Evolutionary conservation across 1,140 invertebrate species (phyloP), one percentile per base, ranked within the genome.

Genomic region (Drosophila pachea): DNA sequence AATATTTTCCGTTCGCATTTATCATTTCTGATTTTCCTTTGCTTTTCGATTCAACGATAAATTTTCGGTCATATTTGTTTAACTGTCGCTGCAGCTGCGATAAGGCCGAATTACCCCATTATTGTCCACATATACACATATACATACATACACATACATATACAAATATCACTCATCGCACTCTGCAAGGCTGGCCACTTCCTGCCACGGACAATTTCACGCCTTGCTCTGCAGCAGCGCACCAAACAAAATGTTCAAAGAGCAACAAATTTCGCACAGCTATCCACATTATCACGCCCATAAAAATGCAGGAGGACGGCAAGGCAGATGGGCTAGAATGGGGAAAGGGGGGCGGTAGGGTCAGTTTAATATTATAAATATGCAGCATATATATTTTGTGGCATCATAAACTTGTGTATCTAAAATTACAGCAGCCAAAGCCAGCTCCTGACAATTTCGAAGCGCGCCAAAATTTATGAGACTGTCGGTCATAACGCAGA

Each of bases 291-390:
- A 83, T 83, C 79, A 45, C 68, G 63, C 63, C 63, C 78, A 68
- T 83, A 83, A 83, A 74, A 31, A 29, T n/a, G 40, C 22, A 55
- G 47, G 33, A 29, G 42, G 8, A 11, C 11, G 33, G 9, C 12
- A 29, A 14, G 2, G 9, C 38, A 8, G 7, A 9, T 8, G 16
- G 29, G 40, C n/a, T n/a, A n/a, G n/a, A n/a, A n/a, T n/a, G 35
- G 62, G 49, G 31, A n/a, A 43, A 50, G 40, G 62, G 12, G 53
- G 52, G 11, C 49, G 36, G 47, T 62, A 52, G 52, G 78, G 73
- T 83, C 79, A 84, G 84, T 83, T 84, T 84, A 84, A 79, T 83
- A 84, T 79, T 83, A 84, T 83, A 83, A 83, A 83, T 83, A 83
- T 83, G 79, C 79, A 59, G 65, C 79, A 61, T 52, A 69, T 69